phyloP scores from a whole-genome alignment of 2,888 invertebrate species.

The Caenorhabditis sp. region DNA sequence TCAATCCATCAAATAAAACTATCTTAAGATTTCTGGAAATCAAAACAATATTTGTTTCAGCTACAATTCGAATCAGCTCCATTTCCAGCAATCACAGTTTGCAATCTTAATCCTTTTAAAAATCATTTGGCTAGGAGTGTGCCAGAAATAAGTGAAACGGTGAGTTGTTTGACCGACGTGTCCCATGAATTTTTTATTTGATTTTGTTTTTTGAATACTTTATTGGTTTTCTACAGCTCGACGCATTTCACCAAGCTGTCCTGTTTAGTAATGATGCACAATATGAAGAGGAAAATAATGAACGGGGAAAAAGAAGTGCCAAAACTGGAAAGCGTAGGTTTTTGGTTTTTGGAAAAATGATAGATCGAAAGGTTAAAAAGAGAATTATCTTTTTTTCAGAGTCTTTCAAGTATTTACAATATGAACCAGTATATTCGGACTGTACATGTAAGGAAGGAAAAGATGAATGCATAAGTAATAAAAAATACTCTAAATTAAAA shows the following conservation, averaged over 20 bases:
- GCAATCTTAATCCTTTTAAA: conserved; percentile 69
- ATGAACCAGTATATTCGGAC: conserved; percentile 67
- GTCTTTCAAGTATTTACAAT: conserved; percentile 66
- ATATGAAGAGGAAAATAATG: conserved; percentile 21
- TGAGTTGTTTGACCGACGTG: conserved; percentile 18
- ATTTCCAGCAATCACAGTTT: conserved; percentile 69
- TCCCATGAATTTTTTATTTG: conserved; percentile 6
- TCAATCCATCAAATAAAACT: conserved; percentile 4
- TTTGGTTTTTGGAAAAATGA: conserved; percentile 16
- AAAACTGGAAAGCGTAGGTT: conserved; percentile 15
- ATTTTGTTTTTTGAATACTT: conserved; percentile 5
- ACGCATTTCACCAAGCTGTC: conserved; percentile 69
- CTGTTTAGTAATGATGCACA: conserved; percentile 66
- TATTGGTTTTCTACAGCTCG: conserved; percentile 50
- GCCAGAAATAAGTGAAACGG: conserved; percentile 67
- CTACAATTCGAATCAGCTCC: conserved; percentile 66
- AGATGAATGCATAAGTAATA: conserved; percentile 49
- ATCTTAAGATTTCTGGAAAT: too few species aligned
- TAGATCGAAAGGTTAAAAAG: conserved; percentile 15
- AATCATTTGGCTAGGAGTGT: conserved; percentile 64
- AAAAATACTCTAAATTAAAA: not conserved
- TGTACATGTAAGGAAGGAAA: conserved; percentile 56
- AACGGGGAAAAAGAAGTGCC: conserved; percentile 25
- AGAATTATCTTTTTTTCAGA: conserved; percentile 37
- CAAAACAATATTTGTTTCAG: too few species aligned